Base-by-base conservation (phyloP, 2,888 invertebrate species). In the Ichneumon xanthorius region DNA sequence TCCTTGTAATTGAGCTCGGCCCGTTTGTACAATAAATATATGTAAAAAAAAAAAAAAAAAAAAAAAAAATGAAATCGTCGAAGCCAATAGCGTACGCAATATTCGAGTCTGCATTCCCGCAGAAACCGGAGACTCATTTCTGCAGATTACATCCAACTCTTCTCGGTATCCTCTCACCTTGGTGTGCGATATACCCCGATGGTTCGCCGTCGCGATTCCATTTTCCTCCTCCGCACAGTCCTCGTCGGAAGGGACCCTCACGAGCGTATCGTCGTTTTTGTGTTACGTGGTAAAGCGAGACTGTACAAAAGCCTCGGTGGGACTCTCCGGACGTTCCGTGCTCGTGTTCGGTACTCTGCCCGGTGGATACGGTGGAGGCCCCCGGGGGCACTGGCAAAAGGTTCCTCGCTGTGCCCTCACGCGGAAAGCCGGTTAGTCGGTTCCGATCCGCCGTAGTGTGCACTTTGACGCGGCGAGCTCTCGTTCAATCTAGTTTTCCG, bases 381-480 rank as follows among this genome's bases (percentile, higher is more conserved):
- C 85, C 82, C 75, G 76, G 40, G 78, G 85, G 76, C 85, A 80
- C 85, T 79, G 85, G 82, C 85, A 85, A 85, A 85, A 85, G 85
- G 85, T 85, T 85, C 82, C 85, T 68, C 19, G 72, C 50, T 90
- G 91, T 87, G 89, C 89, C 89, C 86, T 88, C 90, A 90, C 89
- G 90, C 90, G 90, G 89, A 92, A 91, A 91, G 92, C 92, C 92
- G 92, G 92, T 92, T 92, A 93, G 92, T 93, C 89, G 91, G 89
- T 91, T 90, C 89, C 89, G 88, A 91, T 90, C 91, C 89, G 88
- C 84, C 88, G 91, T 88, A 84, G 73, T 73, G 87, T 86, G 37
- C 76, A 71, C 82, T 71, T 79, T 87, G 58, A 45, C 75, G 65
- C 63, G 63, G 30, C 5, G 61, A 67, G 76, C 80, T 72, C 79